Percentiles rank a stretch among this genome's conserved stretches.
Conservation (phyloP, 2,888 invertebrate species). For the Apodemia mormo region DNA sequence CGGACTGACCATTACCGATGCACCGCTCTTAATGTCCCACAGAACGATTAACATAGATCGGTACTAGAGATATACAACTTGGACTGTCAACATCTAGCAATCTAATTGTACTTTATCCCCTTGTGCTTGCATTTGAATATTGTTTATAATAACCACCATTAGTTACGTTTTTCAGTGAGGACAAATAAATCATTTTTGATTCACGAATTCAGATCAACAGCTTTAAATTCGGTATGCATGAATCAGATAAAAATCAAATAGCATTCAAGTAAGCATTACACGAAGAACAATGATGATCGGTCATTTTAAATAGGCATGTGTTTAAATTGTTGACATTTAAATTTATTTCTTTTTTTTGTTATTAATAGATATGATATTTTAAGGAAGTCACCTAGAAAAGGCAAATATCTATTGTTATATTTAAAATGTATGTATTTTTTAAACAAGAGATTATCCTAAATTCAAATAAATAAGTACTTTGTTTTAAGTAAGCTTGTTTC, state of each 20-base stretch:
- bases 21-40: slow-evolving; percentile 70
- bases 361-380: no score
- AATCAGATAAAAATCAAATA: not conserved
- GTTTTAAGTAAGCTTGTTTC: no score
- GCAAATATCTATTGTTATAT: no score
- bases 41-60: slow-evolving; percentile 72
- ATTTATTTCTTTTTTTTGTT: no score
- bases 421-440: no score
- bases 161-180: slow-evolving; percentile 16
- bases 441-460: no score
- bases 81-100: slow-evolving; percentile 49
- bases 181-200: slow-evolving; percentile 7
- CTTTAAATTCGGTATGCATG: not conserved
- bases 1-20: slow-evolving; percentile 71
- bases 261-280: not conserved
- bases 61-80: slow-evolving; percentile 63
- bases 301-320: no score
- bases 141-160: slow-evolving; percentile 24
- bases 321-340: no score
- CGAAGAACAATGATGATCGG: no score
- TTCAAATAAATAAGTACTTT: no score
- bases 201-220: slow-evolving; percentile 4
- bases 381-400: no score
- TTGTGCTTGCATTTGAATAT: slow-evolving; percentile 44
- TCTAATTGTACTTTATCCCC: slow-evolving; percentile 51